A percentile compares a stretch with the other conserved stretches of the same genome.
phyloP scores from a whole-genome alignment of 2,113 vertebrate genomes.

The Laticauda laticaudata region DNA sequence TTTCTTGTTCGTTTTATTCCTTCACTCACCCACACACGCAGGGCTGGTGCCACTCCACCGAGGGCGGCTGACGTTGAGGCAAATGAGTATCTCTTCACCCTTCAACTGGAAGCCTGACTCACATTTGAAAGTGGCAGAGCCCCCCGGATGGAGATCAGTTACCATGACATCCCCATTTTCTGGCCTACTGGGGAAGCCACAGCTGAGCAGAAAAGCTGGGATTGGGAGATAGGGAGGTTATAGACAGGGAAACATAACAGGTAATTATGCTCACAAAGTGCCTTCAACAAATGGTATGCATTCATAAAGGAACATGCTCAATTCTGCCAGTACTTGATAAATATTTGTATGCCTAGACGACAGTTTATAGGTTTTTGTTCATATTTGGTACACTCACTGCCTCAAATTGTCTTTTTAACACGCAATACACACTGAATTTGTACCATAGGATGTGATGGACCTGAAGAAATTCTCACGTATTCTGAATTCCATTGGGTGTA shows the following conservation, averaged over 20 bases:
- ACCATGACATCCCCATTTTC: conserved; percentile 85
- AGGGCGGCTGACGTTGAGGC: conserved; percentile 84
- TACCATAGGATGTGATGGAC: not conserved
- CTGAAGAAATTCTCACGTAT: not conserved
- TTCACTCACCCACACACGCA: conserved; percentile 67
- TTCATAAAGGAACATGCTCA: not conserved
- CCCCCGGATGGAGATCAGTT: conserved; percentile 88
- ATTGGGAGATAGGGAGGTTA: not conserved
- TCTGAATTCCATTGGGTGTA: not conserved
- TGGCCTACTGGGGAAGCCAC: conserved; percentile 81
- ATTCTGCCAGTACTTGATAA: not conserved
- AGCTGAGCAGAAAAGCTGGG: conserved; percentile 86
- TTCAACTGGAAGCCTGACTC: conserved; percentile 85
- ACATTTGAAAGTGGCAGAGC: conserved; percentile 86
- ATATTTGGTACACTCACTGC: not conserved
- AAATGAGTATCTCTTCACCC: conserved; percentile 82
- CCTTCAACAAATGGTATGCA: not conserved
- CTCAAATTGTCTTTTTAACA: not conserved
- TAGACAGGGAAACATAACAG: not conserved
- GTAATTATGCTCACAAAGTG: not conserved
- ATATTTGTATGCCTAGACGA: not conserved
- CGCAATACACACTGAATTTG: not conserved
- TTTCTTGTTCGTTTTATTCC: not conserved
- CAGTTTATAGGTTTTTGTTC: not conserved
- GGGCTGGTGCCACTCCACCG: conserved; percentile 82